These are phyloP conservation scores for Heterochromis multidens DNA, from an alignment of 2,113 vertebrate species.

Conservation along the genomic window DNA sequence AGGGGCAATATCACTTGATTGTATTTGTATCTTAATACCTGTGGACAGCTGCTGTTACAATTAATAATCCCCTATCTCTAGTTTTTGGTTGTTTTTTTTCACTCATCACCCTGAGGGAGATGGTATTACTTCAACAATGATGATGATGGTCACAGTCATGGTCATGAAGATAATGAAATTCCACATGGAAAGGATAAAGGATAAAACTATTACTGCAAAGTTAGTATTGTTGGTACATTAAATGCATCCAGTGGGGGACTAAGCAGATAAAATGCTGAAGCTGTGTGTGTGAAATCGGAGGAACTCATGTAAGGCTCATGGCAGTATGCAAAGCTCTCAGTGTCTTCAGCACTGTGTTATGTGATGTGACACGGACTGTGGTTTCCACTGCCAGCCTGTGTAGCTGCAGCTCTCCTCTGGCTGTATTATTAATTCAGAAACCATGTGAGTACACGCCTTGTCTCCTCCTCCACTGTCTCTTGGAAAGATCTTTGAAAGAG, in stretches of 20 bases:
- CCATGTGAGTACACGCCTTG: conserved; percentile 31
- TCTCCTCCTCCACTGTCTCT: conserved; percentile 49
- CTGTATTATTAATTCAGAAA: conserved; percentile 72
- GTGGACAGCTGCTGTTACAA: neutral
- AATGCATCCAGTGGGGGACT: neutral
- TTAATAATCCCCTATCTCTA: conserved; percentile 13
- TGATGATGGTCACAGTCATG: neutral
- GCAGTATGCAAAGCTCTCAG: conserved; percentile 49
- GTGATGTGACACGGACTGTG: conserved; percentile 59
- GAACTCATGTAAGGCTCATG: conserved; percentile 14
- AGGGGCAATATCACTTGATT: neutral
- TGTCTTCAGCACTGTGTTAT: conserved; percentile 48
- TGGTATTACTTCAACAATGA: neutral
- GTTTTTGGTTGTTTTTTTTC: neutral
- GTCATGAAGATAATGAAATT: neutral
- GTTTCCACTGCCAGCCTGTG: conserved; percentile 56
- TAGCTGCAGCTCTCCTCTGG: conserved; percentile 53
- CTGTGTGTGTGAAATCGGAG: neutral
- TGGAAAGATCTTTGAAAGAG: conserved; percentile 43
- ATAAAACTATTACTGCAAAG: neutral
- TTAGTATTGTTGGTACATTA: neutral
- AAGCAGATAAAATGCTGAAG: neutral
- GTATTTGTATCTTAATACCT: neutral
- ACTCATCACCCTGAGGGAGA: neutral
- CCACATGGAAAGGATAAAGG: neutral